Evolutionary conservation across 2,113 vertebrate genomes (phyloP).

Genomic region (Lampris incognitus): DNA sequence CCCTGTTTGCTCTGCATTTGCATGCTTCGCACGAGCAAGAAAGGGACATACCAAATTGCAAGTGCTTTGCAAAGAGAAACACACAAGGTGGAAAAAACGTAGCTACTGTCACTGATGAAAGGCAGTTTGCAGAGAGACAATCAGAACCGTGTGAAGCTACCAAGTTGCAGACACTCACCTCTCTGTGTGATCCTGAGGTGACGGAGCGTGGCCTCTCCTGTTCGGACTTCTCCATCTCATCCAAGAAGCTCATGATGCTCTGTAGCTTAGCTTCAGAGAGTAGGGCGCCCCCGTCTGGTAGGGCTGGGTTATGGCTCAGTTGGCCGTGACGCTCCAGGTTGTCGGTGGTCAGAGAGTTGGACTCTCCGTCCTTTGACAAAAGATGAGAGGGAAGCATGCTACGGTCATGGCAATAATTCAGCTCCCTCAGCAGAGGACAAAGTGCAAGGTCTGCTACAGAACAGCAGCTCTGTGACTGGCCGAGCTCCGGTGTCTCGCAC

Average conservation of each 20-base stretch:
- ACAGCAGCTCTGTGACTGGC: no score
- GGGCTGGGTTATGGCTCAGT: slow-evolving; percentile 75
- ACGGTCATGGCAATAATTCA: not conserved
- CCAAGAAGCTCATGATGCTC: slow-evolving; percentile 95
- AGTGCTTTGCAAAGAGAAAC: not conserved
- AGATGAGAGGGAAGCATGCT: not conserved
- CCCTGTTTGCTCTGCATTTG: no score
- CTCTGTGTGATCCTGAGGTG: slow-evolving; percentile 83
- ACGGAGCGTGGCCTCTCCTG: slow-evolving; percentile 87
- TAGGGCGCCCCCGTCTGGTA: slow-evolving; percentile 84
- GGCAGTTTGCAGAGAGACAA: no score
- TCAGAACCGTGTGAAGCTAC: no score
- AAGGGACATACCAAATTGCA: no score
- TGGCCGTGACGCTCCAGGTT: slow-evolving; percentile 92
- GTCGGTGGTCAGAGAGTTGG: slow-evolving; percentile 89
- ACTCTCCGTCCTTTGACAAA: slow-evolving; percentile 80
- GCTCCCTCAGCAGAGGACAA: no score
- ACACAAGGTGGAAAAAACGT: not conserved
- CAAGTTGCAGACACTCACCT: slow-evolving; percentile 72
- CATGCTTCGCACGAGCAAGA: no score
- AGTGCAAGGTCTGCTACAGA: no score
- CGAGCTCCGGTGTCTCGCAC: no score
- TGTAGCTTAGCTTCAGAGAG: slow-evolving; percentile 95
- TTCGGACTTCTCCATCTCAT: slow-evolving; percentile 93
- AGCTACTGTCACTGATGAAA: no score